Percentiles rank a stretch among this genome's conserved stretches.
These are phyloP conservation scores for Horisme vitalbata DNA, from an alignment of 2,888 invertebrate genomes.

Conservation along the genomic window DNA sequence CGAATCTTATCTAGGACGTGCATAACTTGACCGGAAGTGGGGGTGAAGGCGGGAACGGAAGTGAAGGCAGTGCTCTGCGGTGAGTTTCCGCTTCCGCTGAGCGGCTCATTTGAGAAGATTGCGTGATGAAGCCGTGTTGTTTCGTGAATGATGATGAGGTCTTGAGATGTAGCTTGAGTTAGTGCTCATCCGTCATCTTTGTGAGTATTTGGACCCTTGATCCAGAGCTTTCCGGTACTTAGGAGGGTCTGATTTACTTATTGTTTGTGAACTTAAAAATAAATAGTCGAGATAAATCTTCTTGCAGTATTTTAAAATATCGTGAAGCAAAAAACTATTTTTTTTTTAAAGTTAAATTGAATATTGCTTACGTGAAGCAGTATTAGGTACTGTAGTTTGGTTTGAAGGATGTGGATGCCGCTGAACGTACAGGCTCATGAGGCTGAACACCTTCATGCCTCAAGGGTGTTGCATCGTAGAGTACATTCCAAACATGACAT, in stretches of 20 bases:
- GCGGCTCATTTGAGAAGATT: constrained; percentile 38
- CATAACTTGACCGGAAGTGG: constrained; percentile 45
- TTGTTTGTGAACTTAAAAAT: background rate
- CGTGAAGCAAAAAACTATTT: too few relatives aligned
- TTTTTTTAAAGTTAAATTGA: too few relatives aligned
- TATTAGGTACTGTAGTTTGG: too few relatives aligned
- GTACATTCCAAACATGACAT: too few relatives aligned
- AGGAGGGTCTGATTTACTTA: background rate
- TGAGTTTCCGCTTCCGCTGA: constrained; percentile 39
- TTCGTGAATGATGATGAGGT: constrained; percentile 20
- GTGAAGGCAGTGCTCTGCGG: constrained; percentile 37
- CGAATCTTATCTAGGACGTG: constrained; percentile 24
- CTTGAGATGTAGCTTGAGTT: constrained; percentile 2
- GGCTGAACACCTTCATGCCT: too few relatives aligned
- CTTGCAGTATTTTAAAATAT: too few relatives aligned
- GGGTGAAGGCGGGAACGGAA: constrained; percentile 38
- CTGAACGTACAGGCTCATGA: too few relatives aligned
- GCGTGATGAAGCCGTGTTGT: constrained; percentile 30
- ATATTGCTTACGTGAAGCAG: too few relatives aligned
- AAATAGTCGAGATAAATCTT: too few relatives aligned
- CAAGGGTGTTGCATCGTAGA: too few relatives aligned
- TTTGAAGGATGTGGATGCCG: too few relatives aligned
- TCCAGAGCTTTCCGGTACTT: too few relatives aligned
- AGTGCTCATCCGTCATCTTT: constrained; percentile 9
- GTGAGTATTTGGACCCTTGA: background rate